These are phyloP conservation scores for Coelinius sp. DNA, from an alignment of 2,888 invertebrate species.

Conservation along the genomic window DNA sequence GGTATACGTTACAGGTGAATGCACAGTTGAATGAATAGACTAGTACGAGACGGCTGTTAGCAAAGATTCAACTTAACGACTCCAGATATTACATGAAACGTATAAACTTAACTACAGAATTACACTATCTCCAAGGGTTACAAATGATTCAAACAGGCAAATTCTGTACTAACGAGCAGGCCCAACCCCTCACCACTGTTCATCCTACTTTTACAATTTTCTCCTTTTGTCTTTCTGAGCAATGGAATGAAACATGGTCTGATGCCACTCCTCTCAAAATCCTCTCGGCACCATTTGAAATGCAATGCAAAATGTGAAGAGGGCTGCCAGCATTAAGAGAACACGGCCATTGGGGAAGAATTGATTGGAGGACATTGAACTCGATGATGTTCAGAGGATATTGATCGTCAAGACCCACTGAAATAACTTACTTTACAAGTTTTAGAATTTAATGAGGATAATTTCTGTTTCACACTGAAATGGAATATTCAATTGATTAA, in stretches of 20 bases:
- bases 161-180: conserved; percentile 12
- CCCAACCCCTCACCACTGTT: conserved; percentile 1
- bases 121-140: background rate
- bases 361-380: conserved; percentile 26
- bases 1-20: background rate
- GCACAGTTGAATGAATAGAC: background rate
- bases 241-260: conserved; percentile 1
- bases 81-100: conserved; percentile 9
- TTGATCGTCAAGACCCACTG: conserved; percentile 19
- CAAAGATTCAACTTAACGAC: background rate
- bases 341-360: background rate
- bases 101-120: background rate
- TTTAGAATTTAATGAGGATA: background rate
- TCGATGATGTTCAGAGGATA: conserved; percentile 29
- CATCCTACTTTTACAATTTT: background rate
- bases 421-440: background rate
- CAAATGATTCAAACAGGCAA: conserved; percentile 11
- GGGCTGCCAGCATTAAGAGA: conserved; percentile 11
- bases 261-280: background rate
- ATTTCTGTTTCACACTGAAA: background rate
- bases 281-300: background rate
- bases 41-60: background rate
- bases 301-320: conserved; percentile 19
- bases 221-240: background rate
- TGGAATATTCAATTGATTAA: too few relatives aligned